A percentile compares a stretch with the other conserved stretches of the same genome.
These are phyloP conservation scores for Heliconius eleuchia DNA, from an alignment of 1,140 invertebrate species.

Conservation along the genomic window DNA sequence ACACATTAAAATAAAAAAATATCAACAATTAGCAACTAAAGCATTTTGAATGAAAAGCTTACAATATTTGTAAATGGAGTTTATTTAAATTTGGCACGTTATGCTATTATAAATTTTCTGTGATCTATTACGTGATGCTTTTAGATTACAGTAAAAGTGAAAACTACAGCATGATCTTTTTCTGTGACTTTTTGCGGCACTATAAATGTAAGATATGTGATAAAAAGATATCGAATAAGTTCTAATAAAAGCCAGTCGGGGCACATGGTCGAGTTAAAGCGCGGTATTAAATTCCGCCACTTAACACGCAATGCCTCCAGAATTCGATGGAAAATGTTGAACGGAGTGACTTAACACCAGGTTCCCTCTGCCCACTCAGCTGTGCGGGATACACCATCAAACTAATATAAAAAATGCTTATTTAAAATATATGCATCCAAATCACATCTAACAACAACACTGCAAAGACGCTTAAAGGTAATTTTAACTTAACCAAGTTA, in stretches of 20 bases:
- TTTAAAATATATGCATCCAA: slow-evolving; percentile 9
- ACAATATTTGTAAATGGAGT: neutral
- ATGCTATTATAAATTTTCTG: no score
- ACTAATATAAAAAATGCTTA: no score
- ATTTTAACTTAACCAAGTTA: slow-evolving; percentile 23
- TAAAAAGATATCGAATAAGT: neutral
- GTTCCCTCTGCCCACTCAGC: no score
- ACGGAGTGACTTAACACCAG: no score
- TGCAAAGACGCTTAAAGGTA: neutral
- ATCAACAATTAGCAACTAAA: neutral
- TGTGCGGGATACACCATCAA: no score
- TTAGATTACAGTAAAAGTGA: no score
- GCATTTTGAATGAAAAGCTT: neutral
- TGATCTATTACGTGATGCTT: no score
- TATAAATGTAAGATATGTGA: neutral
- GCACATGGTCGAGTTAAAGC: no score
- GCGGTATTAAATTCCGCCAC: no score
- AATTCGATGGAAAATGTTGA: no score
- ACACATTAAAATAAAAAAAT: neutral
- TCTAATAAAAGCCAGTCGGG: neutral
- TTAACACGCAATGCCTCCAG: no score
- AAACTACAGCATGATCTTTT: no score
- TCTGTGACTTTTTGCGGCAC: neutral
- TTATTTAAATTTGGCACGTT: neutral
- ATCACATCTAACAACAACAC: slow-evolving; percentile 15